Percentiles rank a stretch among this genome's conserved stretches.
Evolutionary conservation across 37 sponge, comb jelly and placozoan genomes (phyloP).

Genomic region (Trichoplax adhaerens): DNA sequence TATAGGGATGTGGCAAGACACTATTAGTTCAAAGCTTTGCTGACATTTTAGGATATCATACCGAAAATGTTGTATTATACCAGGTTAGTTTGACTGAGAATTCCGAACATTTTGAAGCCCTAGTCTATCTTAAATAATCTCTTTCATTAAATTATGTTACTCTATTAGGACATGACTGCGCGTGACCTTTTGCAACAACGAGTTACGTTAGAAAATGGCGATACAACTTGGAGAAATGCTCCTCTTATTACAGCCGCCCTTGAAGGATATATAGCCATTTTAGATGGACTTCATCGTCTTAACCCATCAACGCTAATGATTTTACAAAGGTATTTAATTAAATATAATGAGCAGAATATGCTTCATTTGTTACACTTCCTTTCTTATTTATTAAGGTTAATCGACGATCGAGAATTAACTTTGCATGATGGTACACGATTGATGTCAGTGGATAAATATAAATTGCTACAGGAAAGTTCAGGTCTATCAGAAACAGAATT

Average conservation of each 20-base stretch:
- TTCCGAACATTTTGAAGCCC: not conserved
- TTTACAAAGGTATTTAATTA: conserved; percentile 32
- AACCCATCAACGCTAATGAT: conserved; percentile 49
- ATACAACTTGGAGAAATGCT: conserved; percentile 56
- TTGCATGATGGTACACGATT: conserved; percentile 44
- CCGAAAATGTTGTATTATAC: conserved; percentile 48
- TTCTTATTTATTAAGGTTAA: conserved; percentile 16
- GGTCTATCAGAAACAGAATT: conserved; percentile 24
- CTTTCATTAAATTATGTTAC: conserved; percentile 2
- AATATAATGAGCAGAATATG: not conserved
- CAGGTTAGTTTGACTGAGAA: conserved; percentile 20
- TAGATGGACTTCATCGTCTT: conserved; percentile 68
- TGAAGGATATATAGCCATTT: conserved; percentile 43
- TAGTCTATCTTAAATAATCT: not conserved
- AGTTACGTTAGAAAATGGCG: conserved; percentile 47
- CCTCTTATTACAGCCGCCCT: conserved; percentile 61
- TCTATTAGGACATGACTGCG: conserved; percentile 64
- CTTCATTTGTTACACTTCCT: not conserved
- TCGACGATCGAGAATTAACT: conserved; percentile 44
- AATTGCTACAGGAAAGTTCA: conserved; percentile 12
- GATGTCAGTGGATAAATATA: conserved; percentile 16
- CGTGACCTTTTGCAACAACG: conserved; percentile 77
- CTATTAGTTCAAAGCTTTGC: conserved; percentile 43
- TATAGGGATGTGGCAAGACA: conserved; percentile 66
- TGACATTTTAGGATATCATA: conserved; percentile 34